Evolutionary conservation across 2,113 vertebrate genomes (phyloP), one percentile per base, ranked within the genome.

Genomic region (Collichthys lucidus): DNA sequence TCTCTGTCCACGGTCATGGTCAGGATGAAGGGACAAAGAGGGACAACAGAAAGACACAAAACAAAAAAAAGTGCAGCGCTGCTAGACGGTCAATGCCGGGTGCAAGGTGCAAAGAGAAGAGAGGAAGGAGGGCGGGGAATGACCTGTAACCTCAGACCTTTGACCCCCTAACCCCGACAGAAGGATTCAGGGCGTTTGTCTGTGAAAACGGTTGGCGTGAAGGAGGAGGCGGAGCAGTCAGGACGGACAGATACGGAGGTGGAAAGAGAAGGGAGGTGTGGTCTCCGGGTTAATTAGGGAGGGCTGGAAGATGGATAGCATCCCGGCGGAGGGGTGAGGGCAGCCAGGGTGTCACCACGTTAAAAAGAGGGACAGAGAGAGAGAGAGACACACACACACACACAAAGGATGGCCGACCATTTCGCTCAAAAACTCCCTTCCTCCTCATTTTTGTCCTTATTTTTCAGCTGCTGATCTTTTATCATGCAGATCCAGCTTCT

Each of bases 91-190:
- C 87, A 84, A 66, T 87, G 73, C 63, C 29, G 68, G 57, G 73
- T 76, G 75, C 62, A 46, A 47, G 82, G 83, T 85, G 79, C 72
- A 73, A 40, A 9, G 35, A 40, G 60, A 40, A 19, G 64, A 60
- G 9, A 73, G 79, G 75, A 47, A 73, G 46, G 35, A n/a, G 86
- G 52, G 62, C 52, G 63, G 72, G 60, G 69, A 26, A 50, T 89
- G 87, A 91, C 89, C 82, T 77, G 46, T 78, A 73, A 89, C 88
- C 92, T 88, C 61, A 17, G 7, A 70, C 57, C 76, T 8, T 14
- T 91, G 80, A 88, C 87, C 89, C 90, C 57, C 47, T 88, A 71
- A 89, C 90, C 91, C 80, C 79, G 67, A 92, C 89, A 69, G 62
- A 77, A 77, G 74, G 86, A 83, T 59, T 46, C 40, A 60, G 67